These are phyloP conservation scores for Numenius phaeopus DNA, from an alignment of 2,797 vertebrate genomes.

Conservation along the genomic window DNA sequence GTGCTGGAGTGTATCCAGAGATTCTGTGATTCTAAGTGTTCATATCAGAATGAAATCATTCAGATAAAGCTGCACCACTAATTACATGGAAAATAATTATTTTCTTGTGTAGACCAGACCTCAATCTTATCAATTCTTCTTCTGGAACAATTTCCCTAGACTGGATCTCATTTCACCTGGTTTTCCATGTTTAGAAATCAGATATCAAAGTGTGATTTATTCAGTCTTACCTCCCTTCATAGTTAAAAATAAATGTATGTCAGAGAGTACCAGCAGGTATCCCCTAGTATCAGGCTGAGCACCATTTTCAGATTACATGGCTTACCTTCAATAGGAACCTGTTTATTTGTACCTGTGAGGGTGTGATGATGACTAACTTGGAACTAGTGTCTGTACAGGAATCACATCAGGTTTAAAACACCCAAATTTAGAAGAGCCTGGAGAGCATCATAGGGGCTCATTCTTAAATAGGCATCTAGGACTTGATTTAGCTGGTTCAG, in stretches of 20 bases:
- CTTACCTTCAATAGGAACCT: background rate
- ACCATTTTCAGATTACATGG: background rate
- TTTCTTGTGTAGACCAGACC: background rate
- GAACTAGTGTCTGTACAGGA: background rate
- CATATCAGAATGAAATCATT: background rate
- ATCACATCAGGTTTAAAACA: background rate
- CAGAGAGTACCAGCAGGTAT: background rate
- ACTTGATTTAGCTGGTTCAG: background rate
- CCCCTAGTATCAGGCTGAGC: rapidly evolving
- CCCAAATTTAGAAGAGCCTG: background rate
- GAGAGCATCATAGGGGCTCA: background rate
- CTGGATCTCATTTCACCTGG: background rate
- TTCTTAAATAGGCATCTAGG: background rate
- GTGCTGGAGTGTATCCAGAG: background rate
- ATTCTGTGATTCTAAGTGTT: background rate
- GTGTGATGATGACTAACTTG: background rate
- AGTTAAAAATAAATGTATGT: background rate
- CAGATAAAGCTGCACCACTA: background rate
- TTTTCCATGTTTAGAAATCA: background rate
- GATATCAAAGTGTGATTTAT: background rate
- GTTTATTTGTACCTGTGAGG: background rate
- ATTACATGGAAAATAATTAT: background rate
- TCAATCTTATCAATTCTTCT: background rate
- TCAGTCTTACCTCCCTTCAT: background rate
- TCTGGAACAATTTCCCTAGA: background rate